A percentile compares a stretch with the other conserved stretches of the same genome.
Evolutionary conservation across 2,888 invertebrate species (phyloP).

Genomic region (Candidula unifasciata): DNA sequence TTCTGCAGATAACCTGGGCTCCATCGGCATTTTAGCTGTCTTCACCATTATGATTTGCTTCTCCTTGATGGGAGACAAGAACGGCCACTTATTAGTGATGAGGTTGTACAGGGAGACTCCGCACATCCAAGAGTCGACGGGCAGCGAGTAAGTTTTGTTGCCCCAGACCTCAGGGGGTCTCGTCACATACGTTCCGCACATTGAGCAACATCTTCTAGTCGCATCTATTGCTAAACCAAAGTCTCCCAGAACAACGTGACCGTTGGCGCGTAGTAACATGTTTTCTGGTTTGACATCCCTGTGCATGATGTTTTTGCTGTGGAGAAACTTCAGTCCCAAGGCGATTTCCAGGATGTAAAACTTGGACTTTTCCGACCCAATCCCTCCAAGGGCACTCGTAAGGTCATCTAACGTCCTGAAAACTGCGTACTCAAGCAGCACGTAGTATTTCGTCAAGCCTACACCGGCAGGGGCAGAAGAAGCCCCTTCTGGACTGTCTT

Average conservation of each 20-base stretch:
- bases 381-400: constrained; percentile 10
- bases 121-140: constrained; percentile 32
- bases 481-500: too few species aligned
- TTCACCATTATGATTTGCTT: not conserved
- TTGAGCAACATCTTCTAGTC: not conserved
- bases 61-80: not conserved
- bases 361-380: constrained; percentile 19
- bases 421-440: constrained; percentile 43
- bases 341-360: not conserved
- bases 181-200: constrained; percentile 36
- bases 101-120: constrained; percentile 36
- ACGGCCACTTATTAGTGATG: constrained; percentile 34
- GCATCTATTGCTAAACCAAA: constrained; percentile 3
- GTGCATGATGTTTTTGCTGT: too few species aligned
- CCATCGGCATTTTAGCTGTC: not conserved
- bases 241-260: constrained; percentile 36
- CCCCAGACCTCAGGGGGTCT: constrained; percentile 41
- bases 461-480: too few species aligned
- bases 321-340: too few species aligned
- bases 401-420: constrained; percentile 40
- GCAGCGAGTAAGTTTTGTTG: not conserved
- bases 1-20: not conserved
- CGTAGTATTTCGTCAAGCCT: constrained; percentile 24
- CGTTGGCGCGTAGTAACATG: constrained; percentile 13
- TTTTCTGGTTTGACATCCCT: constrained; percentile 49